Evolutionary conservation across 2,797 vertebrate species (phyloP), one percentile per base, ranked within the genome.

Genomic region (Numenius phaeopus): DNA sequence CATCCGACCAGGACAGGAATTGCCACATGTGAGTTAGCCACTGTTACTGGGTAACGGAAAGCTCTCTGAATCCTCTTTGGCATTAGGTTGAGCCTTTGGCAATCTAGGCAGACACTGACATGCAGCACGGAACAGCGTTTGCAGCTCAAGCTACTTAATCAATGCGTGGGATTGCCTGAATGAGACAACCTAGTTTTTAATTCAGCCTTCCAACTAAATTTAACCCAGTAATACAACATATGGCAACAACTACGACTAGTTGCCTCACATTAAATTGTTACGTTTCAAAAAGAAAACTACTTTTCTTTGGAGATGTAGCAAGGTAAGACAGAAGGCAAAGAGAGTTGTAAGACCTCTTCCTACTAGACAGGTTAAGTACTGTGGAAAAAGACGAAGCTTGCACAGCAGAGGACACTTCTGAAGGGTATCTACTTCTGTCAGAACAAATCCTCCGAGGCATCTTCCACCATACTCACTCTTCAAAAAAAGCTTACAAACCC

Each of bases 201-300:
- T 50, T 82, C 70, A 76, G 55, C 20, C 26, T 86, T 75, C 32
- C 58, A 78, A 75, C 9, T 80, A 84, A 87, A 73, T 65, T 83
- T 70, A 93, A 79, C 62, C 22, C 47, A 72, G 12, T 34, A 83
- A 92, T 24, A 22, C 21, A 93, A 67, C 30, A 83, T 6, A 77
- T 0, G 3, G 66, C 11, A 70, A 58, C 34, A 72, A 87, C 32
- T 50, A 47, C 0, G 0, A n/a, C 42, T 42, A 65, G 15, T 12
- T 3, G 1, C 30, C 57, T 91, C 42, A 47, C 15, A 40, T 54
- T 39, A 46, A 80, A 77, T 4, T 22, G 47, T 4, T 50, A 39
- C 0, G 1, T 61, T 83, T 87, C 42, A 46, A 79, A 90, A 57
- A 46, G 7, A 14, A 84, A 76, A 32, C 2, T 37, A 18, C 12